Evolutionary conservation across 2,888 invertebrate species (phyloP).

Genomic region (Sarcophaga variegata): DNA sequence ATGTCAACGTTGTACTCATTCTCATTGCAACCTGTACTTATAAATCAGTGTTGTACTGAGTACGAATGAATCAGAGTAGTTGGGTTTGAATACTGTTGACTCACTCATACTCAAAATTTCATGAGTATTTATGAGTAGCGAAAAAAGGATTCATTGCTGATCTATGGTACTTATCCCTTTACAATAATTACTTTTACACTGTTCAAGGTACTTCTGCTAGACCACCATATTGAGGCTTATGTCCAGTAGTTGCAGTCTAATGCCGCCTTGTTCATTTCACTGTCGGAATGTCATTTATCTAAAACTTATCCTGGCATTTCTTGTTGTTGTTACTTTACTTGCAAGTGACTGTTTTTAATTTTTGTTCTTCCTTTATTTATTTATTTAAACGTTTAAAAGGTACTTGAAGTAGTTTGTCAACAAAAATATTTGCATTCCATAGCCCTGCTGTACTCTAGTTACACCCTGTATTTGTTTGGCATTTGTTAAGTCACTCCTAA

Average conservation of each 20-base stretch:
- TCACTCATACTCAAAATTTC: no score
- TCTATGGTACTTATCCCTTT: no score
- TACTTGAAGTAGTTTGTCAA: slow-evolving; percentile 62
- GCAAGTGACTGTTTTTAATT: neutral
- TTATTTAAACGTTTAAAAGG: slow-evolving; percentile 49
- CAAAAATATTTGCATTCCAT: slow-evolving; percentile 49
- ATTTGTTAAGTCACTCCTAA: neutral
- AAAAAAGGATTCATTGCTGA: no score
- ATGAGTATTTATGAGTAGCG: no score
- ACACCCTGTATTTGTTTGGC: slow-evolving; percentile 6
- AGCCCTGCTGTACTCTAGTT: neutral
- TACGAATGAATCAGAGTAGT: no score
- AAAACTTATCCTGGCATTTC: slow-evolving; percentile 7
- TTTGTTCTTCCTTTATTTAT: slow-evolving; percentile 23
- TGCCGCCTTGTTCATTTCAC: slow-evolving; percentile 24
- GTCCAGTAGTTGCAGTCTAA: neutral
- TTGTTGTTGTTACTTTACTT: neutral
- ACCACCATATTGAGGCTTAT: neutral
- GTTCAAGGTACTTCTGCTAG: neutral
- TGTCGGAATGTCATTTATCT: slow-evolving; percentile 1
- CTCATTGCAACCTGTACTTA: no score
- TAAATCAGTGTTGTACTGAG: no score
- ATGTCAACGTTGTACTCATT: no score
- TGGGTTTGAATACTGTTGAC: no score
- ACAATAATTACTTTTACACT: no score